Conservation (phyloP, 2,888 invertebrate genomes). For the Ophioninae sp. region DNA sequence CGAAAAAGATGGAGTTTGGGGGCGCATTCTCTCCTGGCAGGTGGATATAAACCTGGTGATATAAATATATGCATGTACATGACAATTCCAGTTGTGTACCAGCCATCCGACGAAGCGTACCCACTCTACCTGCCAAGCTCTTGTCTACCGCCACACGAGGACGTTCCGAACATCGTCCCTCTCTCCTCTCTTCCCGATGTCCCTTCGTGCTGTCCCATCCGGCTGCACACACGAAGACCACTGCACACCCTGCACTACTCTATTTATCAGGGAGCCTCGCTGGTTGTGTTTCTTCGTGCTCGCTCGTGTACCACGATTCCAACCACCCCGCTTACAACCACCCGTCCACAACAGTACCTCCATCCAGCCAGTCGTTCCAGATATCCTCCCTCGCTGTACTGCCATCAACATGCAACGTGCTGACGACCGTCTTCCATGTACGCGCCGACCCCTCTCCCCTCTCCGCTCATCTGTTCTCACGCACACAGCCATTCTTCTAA, state of each 20-base stretch:
- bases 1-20: constrained; percentile 43
- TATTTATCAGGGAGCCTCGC: constrained; percentile 47
- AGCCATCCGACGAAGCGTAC: constrained; percentile 47
- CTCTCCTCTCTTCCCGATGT: constrained; percentile 18
- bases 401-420: constrained; percentile 51
- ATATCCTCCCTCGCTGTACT: constrained; percentile 33
- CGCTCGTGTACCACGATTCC: constrained; percentile 38
- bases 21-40: constrained; percentile 19
- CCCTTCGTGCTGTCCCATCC: constrained; percentile 34
- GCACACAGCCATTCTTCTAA: constrained; percentile 65
- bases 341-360: constrained; percentile 58
- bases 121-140: constrained; percentile 45
- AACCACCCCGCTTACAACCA: constrained; percentile 26
- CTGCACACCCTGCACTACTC: constrained; percentile 8
- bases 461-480: not conserved
- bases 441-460: constrained; percentile 15
- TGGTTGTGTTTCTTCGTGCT: constrained; percentile 54
- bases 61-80: constrained; percentile 39
- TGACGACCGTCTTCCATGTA: constrained; percentile 41
- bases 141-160: constrained; percentile 43
- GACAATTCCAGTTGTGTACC: constrained; percentile 39
- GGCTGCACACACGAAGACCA: constrained; percentile 1
- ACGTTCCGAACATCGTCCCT: constrained; percentile 27
- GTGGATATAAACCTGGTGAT: constrained; percentile 8
- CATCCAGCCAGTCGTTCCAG: constrained; percentile 33